These are phyloP conservation scores for Sarcophilus harrisii DNA, from an alignment of 2,797 vertebrate species.

Conservation along the genomic window DNA sequence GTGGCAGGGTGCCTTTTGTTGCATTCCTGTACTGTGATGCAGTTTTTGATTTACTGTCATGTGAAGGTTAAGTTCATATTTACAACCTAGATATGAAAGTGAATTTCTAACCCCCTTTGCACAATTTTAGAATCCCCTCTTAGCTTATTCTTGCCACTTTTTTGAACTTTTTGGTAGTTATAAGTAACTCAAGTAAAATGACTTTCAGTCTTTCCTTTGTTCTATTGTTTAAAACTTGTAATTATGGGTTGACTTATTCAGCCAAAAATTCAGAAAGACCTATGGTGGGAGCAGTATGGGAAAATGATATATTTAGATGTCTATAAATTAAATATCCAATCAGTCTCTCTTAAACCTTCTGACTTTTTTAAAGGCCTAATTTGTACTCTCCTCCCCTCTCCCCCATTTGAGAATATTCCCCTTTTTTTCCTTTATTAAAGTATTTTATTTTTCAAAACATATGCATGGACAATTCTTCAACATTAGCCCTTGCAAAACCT, in stretches of 20 bases:
- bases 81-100: constrained; percentile 70
- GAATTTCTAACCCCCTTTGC: constrained; percentile 37
- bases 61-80: constrained; percentile 62
- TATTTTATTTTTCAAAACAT: no score
- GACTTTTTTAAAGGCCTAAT: neutral
- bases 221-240: constrained; percentile 47
- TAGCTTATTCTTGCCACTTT: neutral
- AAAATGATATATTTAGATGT: neutral
- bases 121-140: constrained; percentile 33
- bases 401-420: no score
- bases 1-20: constrained; percentile 67
- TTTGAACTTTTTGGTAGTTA: constrained; percentile 54
- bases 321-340: neutral
- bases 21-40: constrained; percentile 52
- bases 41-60: constrained; percentile 73
- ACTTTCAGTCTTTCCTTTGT: constrained; percentile 56
- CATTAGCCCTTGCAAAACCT: no score
- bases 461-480: no score
- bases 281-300: constrained; percentile 34
- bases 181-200: constrained; percentile 21
- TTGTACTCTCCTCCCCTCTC: neutral
- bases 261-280: constrained; percentile 17
- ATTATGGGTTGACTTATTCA: constrained; percentile 38
- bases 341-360: neutral
- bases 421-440: no score